A percentile compares a stretch with the other conserved stretches of the same genome.
Evolutionary conservation across 1,140 invertebrate species (phyloP).

Genomic region (Cecropterus lyciades): DNA sequence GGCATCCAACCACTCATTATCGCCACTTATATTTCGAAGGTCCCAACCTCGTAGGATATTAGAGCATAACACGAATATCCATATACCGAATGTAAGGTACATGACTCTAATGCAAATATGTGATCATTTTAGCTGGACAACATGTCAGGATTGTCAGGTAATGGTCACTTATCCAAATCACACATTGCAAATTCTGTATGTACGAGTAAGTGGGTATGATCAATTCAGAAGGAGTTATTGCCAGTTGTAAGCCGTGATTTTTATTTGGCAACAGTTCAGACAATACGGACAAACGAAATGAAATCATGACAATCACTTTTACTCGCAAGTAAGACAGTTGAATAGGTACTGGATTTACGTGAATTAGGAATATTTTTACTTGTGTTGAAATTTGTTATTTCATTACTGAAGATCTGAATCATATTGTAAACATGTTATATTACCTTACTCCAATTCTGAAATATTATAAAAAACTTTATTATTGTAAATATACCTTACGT

Average conservation of each 20-base stretch:
- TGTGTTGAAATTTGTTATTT: too few relatives aligned
- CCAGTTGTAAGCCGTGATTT: not conserved
- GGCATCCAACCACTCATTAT: slow-evolving; percentile 48
- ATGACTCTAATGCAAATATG: not conserved
- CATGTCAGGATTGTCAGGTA: not conserved
- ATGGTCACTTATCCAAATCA: not conserved
- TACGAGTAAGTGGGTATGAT: not conserved
- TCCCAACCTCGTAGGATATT: slow-evolving; percentile 42
- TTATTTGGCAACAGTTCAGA: not conserved
- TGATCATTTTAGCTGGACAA: too few relatives aligned
- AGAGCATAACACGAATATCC: slow-evolving; percentile 10
- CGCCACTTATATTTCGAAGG: slow-evolving; percentile 55
- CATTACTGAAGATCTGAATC: too few relatives aligned
- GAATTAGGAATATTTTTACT: too few relatives aligned
- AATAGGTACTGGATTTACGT: too few relatives aligned
- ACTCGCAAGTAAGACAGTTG: too few relatives aligned
- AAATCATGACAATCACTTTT: too few relatives aligned
- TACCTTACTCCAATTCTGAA: too few relatives aligned
- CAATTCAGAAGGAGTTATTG: not conserved
- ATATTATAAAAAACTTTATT: too few relatives aligned
- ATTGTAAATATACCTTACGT: too few relatives aligned
- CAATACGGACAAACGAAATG: too few relatives aligned
- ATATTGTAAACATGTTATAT: too few relatives aligned
- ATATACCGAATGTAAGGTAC: not conserved
- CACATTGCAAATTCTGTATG: not conserved